Evolutionary conservation across 2,113 vertebrate species (phyloP).

Genomic region (Murina feae): DNA sequence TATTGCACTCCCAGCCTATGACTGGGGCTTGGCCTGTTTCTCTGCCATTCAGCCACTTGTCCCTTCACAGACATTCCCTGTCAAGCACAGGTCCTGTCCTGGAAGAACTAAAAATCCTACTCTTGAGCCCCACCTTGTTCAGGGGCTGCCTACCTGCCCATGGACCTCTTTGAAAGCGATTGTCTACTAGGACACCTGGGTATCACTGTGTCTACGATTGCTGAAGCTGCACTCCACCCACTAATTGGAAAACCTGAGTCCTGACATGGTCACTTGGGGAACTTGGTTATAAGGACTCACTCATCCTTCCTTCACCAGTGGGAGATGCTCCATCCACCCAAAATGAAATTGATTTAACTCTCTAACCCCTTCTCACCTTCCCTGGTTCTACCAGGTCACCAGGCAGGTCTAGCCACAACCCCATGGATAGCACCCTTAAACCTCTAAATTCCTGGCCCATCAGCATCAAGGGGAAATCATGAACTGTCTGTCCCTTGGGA

Average conservation of each 20-base stretch:
- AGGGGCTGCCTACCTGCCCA: neutral
- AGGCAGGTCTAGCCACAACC: neutral
- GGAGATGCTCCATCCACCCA: neutral
- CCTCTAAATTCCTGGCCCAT: neutral
- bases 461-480: neutral
- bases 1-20: neutral
- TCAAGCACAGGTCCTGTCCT: neutral
- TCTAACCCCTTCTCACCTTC: neutral
- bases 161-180: neutral
- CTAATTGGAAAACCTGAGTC: neutral
- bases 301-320: neutral
- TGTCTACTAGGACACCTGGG: neutral
- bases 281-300: neutral
- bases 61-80: neutral
- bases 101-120: neutral
- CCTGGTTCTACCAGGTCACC: neutral
- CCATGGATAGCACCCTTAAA: neutral
- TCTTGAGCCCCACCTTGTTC: neutral
- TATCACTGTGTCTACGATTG: fast-evolving
- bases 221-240: neutral
- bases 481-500: neutral
- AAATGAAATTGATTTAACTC: neutral
- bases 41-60: neutral
- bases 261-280: neutral
- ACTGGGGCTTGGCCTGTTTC: neutral